Base-by-base conservation (phyloP, 1,140 invertebrate species). In the Macrocentrus cingulum region DNA sequence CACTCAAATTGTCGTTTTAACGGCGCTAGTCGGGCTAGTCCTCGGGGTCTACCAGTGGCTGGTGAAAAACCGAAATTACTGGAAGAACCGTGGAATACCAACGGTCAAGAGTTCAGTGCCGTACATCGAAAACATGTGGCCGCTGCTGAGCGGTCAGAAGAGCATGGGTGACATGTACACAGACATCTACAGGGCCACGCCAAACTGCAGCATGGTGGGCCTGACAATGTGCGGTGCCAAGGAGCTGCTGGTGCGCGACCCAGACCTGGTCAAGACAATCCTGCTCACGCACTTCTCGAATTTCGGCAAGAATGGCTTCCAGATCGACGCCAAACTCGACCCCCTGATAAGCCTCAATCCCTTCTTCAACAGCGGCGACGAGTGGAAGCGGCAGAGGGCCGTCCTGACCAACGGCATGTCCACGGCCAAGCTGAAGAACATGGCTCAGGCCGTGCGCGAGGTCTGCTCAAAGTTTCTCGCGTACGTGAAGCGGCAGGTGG, bases 1-100 rank as follows among this genome's bases (percentile, higher is more conserved):
- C 1, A 16, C 13, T 32, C 2, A 29, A 5, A 29, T 29, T 9
- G 25, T 29, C 9, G 9, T 29, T 29, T 9, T 29, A 29, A 29
- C 25, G 25, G 4, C 9, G 9, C 25, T 29, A 4, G 4, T 29
- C n/a, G 22, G 34, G 1, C 9, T 37, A 9, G 19, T 34, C 5
- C 36, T 8, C 19, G 13, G 15, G 15, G 19, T 34, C 25, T 49
- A 34, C 18, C 22, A 34, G 15, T 50, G 22, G 13, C 34, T 50
- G 9, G 44, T 18, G 34, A 9, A 2, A 16, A 57, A 57, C 39
- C 22, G 50, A 39, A 63, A 66, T 23, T 78, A 82, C 56, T 85
- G 82, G 82, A 51, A 68, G 22, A 64, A 72, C 1, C 66, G 65
- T 55, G 73, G 76, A 3, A 72, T 84, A 0, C 72, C 75, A 44